Base-by-base conservation (phyloP, 1,140 invertebrate species). In the Papilio glaucus region DNA sequence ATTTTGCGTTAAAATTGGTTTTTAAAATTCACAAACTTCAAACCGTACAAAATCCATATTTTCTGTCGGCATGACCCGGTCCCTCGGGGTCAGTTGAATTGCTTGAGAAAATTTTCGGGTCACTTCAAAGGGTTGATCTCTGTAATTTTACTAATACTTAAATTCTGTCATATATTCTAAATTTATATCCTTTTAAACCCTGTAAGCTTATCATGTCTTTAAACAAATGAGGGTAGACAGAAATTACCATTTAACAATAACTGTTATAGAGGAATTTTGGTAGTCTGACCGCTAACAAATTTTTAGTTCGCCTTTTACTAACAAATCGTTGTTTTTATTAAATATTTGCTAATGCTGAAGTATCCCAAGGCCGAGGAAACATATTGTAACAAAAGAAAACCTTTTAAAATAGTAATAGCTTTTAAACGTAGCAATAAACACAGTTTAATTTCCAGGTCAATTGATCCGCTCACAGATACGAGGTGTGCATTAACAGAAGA, bases 91-190 rank as follows among this genome's bases (percentile, higher is more conserved):
- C 49, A 57, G 8, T 57, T 1, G 49, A 21, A 57, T 57, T 57
- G 18, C 21, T 57, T 57, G 21, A 57, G 49, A 57, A 57, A 57
- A 21, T 26, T 57, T 57, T 57, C 21, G 49, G 49, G 49, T 57
- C 49, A 26, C 9, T 57, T 24, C 9, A 57, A 57, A 26, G 49
- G 9, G 10, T 4, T 57, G 12, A 3, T 18, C 18, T 18, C 8
- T 49, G 29, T 33, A 33, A 33, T 49, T 7, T 49, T 18, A 45
- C 18, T 18, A 21, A 8, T 15, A 33, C 8, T 49, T 18, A 18
- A 18, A 21, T 21, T n/a, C n/a, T n/a, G n/a, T n/a, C n/a, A n/a
- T n/a, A n/a, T n/a, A n/a, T n/a, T n/a, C n/a, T n/a, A n/a, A n/a
- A n/a, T n/a, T n/a, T n/a, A n/a, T n/a, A n/a, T n/a, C n/a, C 45